phyloP scores from a whole-genome alignment of 2,113 vertebrate genomes.

The Pycnonotus jocosus region DNA sequence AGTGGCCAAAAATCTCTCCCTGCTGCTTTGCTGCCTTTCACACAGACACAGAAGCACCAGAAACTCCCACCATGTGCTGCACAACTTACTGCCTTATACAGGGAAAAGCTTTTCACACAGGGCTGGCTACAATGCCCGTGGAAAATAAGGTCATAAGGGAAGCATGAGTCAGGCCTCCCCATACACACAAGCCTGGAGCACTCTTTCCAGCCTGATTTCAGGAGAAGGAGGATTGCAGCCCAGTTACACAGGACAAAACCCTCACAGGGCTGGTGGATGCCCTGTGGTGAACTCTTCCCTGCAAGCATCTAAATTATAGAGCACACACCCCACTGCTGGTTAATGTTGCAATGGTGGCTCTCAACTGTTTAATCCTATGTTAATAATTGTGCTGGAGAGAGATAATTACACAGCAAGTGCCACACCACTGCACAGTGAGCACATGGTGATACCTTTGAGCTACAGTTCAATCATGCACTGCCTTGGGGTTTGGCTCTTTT shows the following conservation, averaged over 20 bases:
- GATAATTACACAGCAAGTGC: neutral
- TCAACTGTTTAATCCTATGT: neutral
- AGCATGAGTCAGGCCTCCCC: neutral
- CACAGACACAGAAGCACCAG: neutral
- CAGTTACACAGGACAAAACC: neutral
- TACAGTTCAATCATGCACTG: neutral
- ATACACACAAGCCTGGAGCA: neutral
- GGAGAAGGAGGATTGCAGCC: neutral
- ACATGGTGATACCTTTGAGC: neutral
- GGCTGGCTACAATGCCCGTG: neutral
- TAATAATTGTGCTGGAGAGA: neutral
- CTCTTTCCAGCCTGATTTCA: neutral
- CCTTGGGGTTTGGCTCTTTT: neutral
- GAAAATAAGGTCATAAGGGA: neutral
- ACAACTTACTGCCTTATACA: neutral
- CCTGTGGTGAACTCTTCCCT: neutral
- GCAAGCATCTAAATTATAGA: neutral
- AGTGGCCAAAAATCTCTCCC: neutral
- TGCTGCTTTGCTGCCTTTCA: neutral
- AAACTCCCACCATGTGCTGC: neutral
- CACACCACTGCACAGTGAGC: neutral
- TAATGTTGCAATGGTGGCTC: neutral
- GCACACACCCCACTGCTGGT: neutral
- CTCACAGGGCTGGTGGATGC: neutral
- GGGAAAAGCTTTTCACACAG: neutral